A percentile compares a stretch with the other conserved stretches of the same genome.
Conservation (phyloP, 2,113 vertebrate species). For the Rynchops niger region DNA sequence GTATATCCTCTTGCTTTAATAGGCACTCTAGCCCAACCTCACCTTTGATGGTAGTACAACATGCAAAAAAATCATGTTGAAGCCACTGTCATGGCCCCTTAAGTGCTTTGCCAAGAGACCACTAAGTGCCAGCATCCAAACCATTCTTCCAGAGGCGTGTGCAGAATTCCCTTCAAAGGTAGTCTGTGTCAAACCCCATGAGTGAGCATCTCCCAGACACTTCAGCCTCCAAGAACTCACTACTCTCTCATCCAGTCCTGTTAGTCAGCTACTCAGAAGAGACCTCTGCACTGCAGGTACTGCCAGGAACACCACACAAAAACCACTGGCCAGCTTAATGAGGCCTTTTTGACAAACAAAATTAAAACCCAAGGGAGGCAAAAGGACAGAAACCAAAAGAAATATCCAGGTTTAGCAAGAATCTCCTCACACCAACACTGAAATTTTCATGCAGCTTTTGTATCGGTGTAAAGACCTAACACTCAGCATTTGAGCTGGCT, state of each 20-base stretch:
- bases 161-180: background rate
- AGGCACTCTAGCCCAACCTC: background rate
- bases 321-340: background rate
- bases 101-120: background rate
- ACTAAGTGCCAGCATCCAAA: background rate
- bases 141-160: accelerated
- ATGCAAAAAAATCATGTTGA: background rate
- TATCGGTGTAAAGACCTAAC: background rate
- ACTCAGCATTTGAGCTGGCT: background rate
- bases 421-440: background rate
- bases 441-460: background rate
- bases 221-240: background rate
- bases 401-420: conserved; percentile 2
- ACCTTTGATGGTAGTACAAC: background rate
- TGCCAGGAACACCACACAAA: background rate
- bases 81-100: background rate
- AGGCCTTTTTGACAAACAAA: background rate
- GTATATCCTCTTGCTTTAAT: background rate
- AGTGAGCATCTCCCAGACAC: background rate
- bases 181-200: background rate
- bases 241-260: background rate
- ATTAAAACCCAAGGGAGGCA: background rate
- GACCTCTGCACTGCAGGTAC: background rate
- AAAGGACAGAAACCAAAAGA: background rate
- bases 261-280: background rate